phyloP scores from a whole-genome alignment of 2,797 vertebrate genomes.

The Tympanoctomys barrerae region DNA sequence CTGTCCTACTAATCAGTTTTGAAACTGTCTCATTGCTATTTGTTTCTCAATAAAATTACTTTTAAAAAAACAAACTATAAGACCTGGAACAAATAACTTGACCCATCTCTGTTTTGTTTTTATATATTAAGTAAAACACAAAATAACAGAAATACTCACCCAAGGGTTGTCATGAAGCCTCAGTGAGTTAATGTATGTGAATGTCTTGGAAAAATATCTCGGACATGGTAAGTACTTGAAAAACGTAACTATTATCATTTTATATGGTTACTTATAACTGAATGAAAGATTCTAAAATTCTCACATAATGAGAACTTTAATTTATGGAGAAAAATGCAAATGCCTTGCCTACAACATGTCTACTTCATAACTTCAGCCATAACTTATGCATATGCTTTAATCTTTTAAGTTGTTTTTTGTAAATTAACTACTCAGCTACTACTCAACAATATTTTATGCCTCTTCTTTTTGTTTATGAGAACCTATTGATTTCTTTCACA shows the following conservation, averaged over 20 bases:
- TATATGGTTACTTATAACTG: neutral
- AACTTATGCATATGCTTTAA: neutral
- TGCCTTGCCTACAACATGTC: neutral
- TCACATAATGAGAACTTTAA: conserved; percentile 8
- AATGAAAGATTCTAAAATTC: conserved; percentile 49
- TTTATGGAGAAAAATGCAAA: neutral
- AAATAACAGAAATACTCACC: neutral
- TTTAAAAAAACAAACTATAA: neutral
- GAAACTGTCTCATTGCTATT: too few species aligned
- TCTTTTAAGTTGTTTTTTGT: neutral
- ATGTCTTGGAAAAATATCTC: neutral
- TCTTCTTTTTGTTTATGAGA: neutral
- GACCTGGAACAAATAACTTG: neutral
- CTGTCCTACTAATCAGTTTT: too few species aligned
- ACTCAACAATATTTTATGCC: neutral
- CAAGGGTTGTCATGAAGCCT: neutral
- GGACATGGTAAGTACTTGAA: neutral
- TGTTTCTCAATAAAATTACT: too few species aligned
- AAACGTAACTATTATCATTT: conserved; percentile 45
- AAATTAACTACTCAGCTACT: neutral
- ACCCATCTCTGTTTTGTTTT: neutral
- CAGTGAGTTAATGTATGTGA: neutral
- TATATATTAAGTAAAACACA: neutral
- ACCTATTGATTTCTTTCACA: neutral
- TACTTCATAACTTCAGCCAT: neutral